Evolutionary conservation across 1,140 invertebrate species (phyloP).

Genomic region (Glossosoma conforme): DNA sequence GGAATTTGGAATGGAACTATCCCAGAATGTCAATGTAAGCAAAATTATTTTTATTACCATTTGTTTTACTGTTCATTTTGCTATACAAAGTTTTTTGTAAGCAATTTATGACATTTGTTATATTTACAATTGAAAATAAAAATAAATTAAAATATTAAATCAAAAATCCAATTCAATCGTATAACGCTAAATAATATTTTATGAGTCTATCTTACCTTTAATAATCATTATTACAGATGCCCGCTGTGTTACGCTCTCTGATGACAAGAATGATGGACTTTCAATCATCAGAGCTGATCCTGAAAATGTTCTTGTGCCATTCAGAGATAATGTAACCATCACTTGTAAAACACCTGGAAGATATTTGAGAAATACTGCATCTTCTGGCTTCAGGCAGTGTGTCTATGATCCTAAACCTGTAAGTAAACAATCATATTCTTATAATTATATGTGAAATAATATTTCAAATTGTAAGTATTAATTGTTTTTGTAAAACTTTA

Average conservation of each 20-base stretch:
- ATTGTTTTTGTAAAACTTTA: slow-evolving; percentile 31
- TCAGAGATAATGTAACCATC: slow-evolving; percentile 85
- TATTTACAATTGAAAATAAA: too few species aligned
- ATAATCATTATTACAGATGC: slow-evolving; percentile 59
- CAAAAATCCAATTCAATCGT: not conserved
- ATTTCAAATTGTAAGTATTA: slow-evolving; percentile 4
- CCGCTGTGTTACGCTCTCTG: slow-evolving; percentile 82
- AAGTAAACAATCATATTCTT: slow-evolving; percentile 27
- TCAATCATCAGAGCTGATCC: slow-evolving; percentile 68
- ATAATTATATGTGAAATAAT: slow-evolving; percentile 15
- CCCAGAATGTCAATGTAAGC: slow-evolving; percentile 87
- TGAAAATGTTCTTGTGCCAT: slow-evolving; percentile 77
- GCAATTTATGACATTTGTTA: slow-evolving; percentile 7
- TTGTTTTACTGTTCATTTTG: too few species aligned
- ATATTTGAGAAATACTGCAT: slow-evolving; percentile 71
- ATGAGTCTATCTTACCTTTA: slow-evolving; percentile 2
- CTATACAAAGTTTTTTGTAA: slow-evolving; percentile 5
- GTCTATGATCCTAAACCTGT: slow-evolving; percentile 89
- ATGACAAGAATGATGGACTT: slow-evolving; percentile 82
- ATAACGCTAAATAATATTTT: slow-evolving; percentile 16
- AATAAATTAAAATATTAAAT: slow-evolving; percentile 4
- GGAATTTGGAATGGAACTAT: slow-evolving; percentile 91
- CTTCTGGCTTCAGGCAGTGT: slow-evolving; percentile 84
- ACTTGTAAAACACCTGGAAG: slow-evolving; percentile 73
- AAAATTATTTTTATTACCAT: slow-evolving; percentile 13